A percentile compares a stretch with the other conserved stretches of the same genome.
Conservation (phyloP, 1,140 invertebrate species). For the Phymorhynchus buccinoides region DNA sequence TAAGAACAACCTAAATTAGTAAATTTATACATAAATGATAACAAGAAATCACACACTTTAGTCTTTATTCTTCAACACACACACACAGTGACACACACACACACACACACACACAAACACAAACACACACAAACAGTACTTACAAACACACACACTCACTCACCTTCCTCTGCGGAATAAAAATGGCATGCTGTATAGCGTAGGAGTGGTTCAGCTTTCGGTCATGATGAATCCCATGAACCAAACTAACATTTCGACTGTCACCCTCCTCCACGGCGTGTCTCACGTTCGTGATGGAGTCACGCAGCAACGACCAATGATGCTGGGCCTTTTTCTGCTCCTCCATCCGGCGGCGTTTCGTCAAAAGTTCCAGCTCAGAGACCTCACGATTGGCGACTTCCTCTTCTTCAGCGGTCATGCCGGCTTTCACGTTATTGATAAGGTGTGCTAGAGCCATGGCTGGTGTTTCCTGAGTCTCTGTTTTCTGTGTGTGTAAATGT, state of each 20-base stretch:
- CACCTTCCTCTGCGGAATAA: conserved; percentile 63
- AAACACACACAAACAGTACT: too few species aligned
- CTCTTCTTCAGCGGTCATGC: background rate
- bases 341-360: conserved; percentile 52
- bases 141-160: too few species aligned
- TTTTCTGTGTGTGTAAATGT: background rate
- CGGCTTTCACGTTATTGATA: conserved; percentile 4
- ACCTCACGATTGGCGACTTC: background rate
- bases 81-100: too few species aligned
- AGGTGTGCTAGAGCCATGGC: conserved; percentile 23
- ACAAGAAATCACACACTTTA: too few species aligned
- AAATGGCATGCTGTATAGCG: conserved; percentile 58
- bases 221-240: conserved; percentile 68
- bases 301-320: conserved; percentile 63
- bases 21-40: too few species aligned
- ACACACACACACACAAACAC: too few species aligned
- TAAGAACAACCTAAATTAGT: background rate
- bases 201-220: conserved; percentile 64
- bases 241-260: conserved; percentile 57
- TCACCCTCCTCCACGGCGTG: conserved; percentile 61
- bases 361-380: conserved; percentile 58
- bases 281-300: conserved; percentile 55
- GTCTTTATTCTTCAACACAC: too few species aligned
- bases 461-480: background rate
- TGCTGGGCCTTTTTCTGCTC: conserved; percentile 55